phyloP scores from a whole-genome alignment of 37 sponge, comb jelly and placozoan genomes.

The Halisarca cf. caerulea region DNA sequence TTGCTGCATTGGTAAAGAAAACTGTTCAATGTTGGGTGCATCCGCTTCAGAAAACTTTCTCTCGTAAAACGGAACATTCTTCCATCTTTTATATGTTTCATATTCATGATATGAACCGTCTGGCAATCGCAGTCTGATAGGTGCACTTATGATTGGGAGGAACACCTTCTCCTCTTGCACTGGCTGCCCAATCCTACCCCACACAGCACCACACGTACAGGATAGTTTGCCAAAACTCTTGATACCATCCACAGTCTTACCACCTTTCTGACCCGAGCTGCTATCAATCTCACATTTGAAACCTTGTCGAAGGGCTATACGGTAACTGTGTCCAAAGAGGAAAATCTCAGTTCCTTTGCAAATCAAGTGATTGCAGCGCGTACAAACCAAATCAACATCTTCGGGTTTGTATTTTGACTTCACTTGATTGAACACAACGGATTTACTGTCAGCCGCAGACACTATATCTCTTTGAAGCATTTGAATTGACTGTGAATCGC shows the following conservation, averaged over 20 bases:
- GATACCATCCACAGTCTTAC: conserved; percentile 1
- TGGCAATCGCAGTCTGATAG: no score
- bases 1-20: no score
- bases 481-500: neutral
- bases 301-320: conserved; percentile 24
- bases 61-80: conserved; percentile 43
- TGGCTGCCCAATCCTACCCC: conserved; percentile 24
- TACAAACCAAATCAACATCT: conserved; percentile 47
- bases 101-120: no score
- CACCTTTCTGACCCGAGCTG: neutral
- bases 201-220: conserved; percentile 50
- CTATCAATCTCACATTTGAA: neutral
- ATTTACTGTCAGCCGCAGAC: neutral
- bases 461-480: conserved; percentile 31
- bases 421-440: neutral
- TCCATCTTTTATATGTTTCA: conserved; percentile 47
- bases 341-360: conserved; percentile 56
- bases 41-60: neutral
- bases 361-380: conserved; percentile 18
- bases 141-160: no score
- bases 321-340: neutral
- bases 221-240: conserved; percentile 31
- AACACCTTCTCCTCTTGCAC: no score
- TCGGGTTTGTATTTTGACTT: neutral
- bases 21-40: no score